Percentiles rank a stretch among this genome's conserved stretches.
Conservation (phyloP, 2,113 vertebrate genomes). For the Silurus glanis region DNA sequence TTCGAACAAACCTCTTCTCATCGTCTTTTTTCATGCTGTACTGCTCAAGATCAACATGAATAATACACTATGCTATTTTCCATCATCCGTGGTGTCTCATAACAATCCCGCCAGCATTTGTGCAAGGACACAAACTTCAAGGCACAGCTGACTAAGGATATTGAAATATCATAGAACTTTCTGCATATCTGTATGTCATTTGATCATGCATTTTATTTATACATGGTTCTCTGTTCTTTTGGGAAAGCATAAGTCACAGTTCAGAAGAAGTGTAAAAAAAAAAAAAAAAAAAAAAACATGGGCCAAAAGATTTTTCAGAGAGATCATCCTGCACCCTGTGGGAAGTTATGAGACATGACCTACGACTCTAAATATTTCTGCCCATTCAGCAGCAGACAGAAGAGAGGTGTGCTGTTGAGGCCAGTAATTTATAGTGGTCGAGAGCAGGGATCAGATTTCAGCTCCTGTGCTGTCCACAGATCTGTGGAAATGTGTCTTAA, state of each 20-base stretch:
- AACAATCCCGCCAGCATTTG: slow-evolving; percentile 26
- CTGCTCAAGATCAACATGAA: background rate
- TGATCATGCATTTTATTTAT: slow-evolving; percentile 25
- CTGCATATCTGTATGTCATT: slow-evolving; percentile 6
- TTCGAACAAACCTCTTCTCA: slow-evolving; percentile 8
- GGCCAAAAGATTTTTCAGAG: slow-evolving; percentile 27
- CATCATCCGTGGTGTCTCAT: background rate
- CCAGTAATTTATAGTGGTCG: slow-evolving; percentile 61
- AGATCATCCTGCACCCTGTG: slow-evolving; percentile 37
- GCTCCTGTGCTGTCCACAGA: slow-evolving; percentile 59
- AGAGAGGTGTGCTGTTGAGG: slow-evolving; percentile 46
- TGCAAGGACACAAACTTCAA: slow-evolving; percentile 4
- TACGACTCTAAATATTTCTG: slow-evolving; percentile 56
- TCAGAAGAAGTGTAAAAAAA: slow-evolving; percentile 20
- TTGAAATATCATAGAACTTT: background rate
- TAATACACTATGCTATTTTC: background rate
- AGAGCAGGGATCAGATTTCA: slow-evolving; percentile 60
- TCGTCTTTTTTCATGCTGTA: slow-evolving; percentile 25
- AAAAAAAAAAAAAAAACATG: background rate
- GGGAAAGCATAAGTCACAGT: slow-evolving; percentile 22
- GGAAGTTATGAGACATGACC: slow-evolving; percentile 54
- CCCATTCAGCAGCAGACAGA: slow-evolving; percentile 40
- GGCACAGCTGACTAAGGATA: background rate
- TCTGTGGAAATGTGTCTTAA: slow-evolving; percentile 64
- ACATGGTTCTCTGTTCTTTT: slow-evolving; percentile 22